Base-by-base conservation (phyloP, 2,888 invertebrate species). In the Stenotaenia linearis region DNA sequence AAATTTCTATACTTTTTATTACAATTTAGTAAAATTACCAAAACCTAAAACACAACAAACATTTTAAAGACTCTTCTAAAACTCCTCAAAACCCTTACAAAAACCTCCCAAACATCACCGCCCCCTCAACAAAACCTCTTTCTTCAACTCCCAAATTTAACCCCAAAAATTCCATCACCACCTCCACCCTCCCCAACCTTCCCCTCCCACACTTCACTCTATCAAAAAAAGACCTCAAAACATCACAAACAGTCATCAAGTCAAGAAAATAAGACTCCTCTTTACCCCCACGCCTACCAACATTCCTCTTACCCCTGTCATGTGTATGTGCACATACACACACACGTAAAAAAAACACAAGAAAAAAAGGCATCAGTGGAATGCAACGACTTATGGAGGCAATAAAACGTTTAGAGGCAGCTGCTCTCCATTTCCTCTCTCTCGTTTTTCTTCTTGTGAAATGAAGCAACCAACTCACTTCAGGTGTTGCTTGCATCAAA, bases 361-460 rank as follows among this genome's bases (percentile, higher is more conserved):
- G 21, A 56, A 56, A 61, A 61, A 61, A 61, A 61, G 61, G 28
- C 61, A 61, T 61, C 61, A 61, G 61, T 25, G 61, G 61, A 61
- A 61, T 61, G 61, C 61, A 61, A 61, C 61, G 28, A 61, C 61
- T 61, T 61, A 61, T 61, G 61, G 61, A 61, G 61, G 61, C 61
- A 61, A 61, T 61, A 61, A 61, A 61, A 61, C 61, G 61, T 61
- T 61, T 61, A 61, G 61, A 61, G 61, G 61, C 61, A 61, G 61
- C 61, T 61, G 61, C 28, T 61, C 61, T 61, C 61, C 61, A 61
- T 61, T 61, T 61, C 61, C 61, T 61, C 61, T 61, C 45, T n/a
- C 61, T 23, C 61, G 61, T 61, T 61, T 61, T 61, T 61, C 61
- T 61, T 61, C 61, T 61, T 61, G 61, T 61, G 61, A 61, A 61